Conservation (phyloP, 2,113 vertebrate genomes). For the Labeo rohita region DNA sequence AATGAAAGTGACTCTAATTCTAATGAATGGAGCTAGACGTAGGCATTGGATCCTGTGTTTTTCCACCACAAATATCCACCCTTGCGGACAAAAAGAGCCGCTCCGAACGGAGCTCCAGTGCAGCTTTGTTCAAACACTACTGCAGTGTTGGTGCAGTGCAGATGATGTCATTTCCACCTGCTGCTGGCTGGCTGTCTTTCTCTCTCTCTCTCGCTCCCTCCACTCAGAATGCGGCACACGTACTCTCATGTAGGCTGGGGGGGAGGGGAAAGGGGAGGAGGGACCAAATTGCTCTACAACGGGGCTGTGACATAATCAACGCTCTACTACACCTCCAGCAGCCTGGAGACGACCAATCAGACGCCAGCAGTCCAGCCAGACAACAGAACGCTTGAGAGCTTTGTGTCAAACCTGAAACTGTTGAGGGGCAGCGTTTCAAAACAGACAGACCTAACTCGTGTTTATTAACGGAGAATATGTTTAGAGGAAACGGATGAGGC, state of each 20-base stretch:
- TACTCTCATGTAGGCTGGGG: slow-evolving; percentile 52
- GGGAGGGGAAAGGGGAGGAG: slow-evolving; percentile 58
- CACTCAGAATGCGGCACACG: slow-evolving; percentile 64
- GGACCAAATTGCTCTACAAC: slow-evolving; percentile 54
- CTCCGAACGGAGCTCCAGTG: slow-evolving; percentile 54
- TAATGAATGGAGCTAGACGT: background rate
- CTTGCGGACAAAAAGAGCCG: slow-evolving; percentile 41
- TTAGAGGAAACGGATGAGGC: background rate
- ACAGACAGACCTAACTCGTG: slow-evolving; percentile 1
- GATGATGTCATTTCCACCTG: slow-evolving; percentile 77
- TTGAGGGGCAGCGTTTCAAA: slow-evolving; percentile 35
- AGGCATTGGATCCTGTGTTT: slow-evolving; percentile 38
- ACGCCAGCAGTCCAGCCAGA: slow-evolving; percentile 34
- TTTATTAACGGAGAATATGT: slow-evolving; percentile 12
- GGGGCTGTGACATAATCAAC: slow-evolving; percentile 59
- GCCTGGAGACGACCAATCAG: slow-evolving; percentile 59
- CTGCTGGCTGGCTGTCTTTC: slow-evolving; percentile 65
- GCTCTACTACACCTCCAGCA: slow-evolving; percentile 57
- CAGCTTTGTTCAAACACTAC: slow-evolving; percentile 69
- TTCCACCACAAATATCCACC: slow-evolving; percentile 32
- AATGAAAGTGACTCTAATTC: slow-evolving; percentile 12
- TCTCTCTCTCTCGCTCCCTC: slow-evolving; percentile 59
- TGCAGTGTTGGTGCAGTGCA: slow-evolving; percentile 79
- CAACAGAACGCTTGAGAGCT: slow-evolving; percentile 54
- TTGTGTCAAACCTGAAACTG: slow-evolving; percentile 47